Conservation (phyloP, 2,797 vertebrate species). For the Craterocephalus amniculus region DNA sequence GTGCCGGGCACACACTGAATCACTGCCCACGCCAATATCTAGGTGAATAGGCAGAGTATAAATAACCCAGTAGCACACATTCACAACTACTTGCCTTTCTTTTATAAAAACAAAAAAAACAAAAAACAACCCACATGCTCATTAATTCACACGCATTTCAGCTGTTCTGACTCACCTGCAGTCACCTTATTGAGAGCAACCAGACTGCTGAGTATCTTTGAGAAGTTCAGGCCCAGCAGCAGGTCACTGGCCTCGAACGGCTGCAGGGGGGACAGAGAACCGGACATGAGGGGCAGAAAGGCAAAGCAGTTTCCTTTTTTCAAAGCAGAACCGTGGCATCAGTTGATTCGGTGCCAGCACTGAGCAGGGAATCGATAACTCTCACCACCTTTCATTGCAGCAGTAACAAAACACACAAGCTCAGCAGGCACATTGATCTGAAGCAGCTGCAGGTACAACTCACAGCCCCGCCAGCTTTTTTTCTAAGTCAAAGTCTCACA, state of each 20-base stretch:
- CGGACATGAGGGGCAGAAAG: background rate
- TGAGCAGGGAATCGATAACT: slow-evolving; percentile 46
- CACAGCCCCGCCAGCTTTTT: background rate
- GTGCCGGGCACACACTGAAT: slow-evolving; percentile 92
- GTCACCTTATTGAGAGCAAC: slow-evolving; percentile 97
- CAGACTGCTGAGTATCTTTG: slow-evolving; percentile 94
- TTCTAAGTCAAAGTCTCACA: background rate
- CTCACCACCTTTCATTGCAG: slow-evolving; percentile 34
- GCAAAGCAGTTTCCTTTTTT: slow-evolving; percentile 21
- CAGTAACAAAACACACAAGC: slow-evolving; percentile 25
- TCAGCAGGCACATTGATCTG: slow-evolving; percentile 32
- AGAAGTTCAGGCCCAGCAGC: slow-evolving; percentile 96
- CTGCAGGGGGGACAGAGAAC: slow-evolving; percentile 77
- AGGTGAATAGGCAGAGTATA: slow-evolving; percentile 41
- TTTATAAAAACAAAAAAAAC: too few species aligned
- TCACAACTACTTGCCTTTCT: slow-evolving; percentile 20
- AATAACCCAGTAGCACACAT: slow-evolving; percentile 54
- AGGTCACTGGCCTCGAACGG: slow-evolving; percentile 97
- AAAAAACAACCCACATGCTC: slow-evolving; percentile 20
- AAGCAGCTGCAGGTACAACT: slow-evolving; percentile 24
- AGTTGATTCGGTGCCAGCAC: slow-evolving; percentile 21
- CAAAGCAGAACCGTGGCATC: slow-evolving; percentile 42
- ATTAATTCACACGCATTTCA: background rate
- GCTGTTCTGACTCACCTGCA: slow-evolving; percentile 86
- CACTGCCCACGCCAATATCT: slow-evolving; percentile 95